phyloP scores from a whole-genome alignment of 1,140 invertebrate genomes.

The Drosophila malerkotliana region DNA sequence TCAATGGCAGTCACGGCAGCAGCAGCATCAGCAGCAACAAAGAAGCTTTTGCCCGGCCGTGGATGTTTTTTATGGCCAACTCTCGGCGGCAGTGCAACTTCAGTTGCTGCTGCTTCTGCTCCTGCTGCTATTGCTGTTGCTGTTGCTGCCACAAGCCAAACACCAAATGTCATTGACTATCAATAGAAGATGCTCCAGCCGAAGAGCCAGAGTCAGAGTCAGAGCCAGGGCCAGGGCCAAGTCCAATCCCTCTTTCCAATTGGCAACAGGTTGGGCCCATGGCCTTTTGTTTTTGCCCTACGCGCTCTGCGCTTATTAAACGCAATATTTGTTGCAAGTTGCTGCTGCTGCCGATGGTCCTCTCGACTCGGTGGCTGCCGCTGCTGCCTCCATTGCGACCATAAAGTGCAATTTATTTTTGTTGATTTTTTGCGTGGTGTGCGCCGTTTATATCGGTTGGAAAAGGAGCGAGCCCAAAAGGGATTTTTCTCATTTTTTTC shows the following conservation, averaged over 20 bases:
- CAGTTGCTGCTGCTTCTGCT: constrained; percentile 16
- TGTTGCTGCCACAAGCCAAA: constrained; percentile 71
- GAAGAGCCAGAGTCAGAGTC: constrained; percentile 39
- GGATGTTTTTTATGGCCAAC: constrained; percentile 71
- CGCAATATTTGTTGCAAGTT: constrained; percentile 79
- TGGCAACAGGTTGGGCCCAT: constrained; percentile 51
- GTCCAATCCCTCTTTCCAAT: constrained; percentile 23
- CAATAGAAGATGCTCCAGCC: constrained; percentile 74
- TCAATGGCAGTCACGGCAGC: constrained; percentile 80
- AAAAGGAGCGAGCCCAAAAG: constrained; percentile 38
- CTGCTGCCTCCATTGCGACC: constrained; percentile 28
- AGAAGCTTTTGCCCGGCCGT: constrained; percentile 65
- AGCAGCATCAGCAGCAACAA: constrained; percentile 58
- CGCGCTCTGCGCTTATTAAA: constrained; percentile 77
- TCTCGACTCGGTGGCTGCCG: neutral
- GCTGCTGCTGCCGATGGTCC: constrained; percentile 8
- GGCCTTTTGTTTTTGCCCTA: constrained; percentile 72
- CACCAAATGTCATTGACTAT: constrained; percentile 83
- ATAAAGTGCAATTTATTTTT: constrained; percentile 83
- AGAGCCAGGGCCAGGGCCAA: constrained; percentile 32
- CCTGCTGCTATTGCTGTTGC: neutral
- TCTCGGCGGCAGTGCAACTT: constrained; percentile 34
- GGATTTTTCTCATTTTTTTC: constrained; percentile 52
- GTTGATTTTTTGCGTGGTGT: constrained; percentile 77
- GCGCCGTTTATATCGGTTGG: constrained; percentile 23